phyloP scores from a whole-genome alignment of 2,113 vertebrate species.

The Oreochromis tanganicae region DNA sequence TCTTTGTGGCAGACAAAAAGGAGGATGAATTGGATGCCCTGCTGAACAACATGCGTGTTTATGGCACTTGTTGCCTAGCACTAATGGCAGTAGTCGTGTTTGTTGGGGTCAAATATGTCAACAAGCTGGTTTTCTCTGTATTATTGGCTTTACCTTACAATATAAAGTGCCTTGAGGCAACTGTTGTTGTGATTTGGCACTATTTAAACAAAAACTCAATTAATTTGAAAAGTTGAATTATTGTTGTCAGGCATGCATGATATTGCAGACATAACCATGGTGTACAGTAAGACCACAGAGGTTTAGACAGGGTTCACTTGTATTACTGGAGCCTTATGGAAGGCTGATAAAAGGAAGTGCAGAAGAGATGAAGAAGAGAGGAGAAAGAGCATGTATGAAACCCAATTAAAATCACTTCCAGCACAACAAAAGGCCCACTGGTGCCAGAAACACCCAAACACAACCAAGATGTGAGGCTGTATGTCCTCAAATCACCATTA shows the following conservation, averaged over 20 bases:
- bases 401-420: slow-evolving; percentile 25
- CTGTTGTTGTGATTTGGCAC: background rate
- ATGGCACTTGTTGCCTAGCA: slow-evolving; percentile 83
- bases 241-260: background rate
- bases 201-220: background rate
- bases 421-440: background rate
- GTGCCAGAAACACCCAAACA: slow-evolving; percentile 5
- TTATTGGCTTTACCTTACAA: background rate
- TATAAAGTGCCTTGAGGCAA: background rate
- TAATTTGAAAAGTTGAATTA: background rate
- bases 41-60: slow-evolving; percentile 93
- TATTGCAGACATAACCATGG: background rate
- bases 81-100: slow-evolving; percentile 91
- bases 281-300: background rate
- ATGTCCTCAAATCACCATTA: background rate
- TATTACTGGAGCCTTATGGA: background rate
- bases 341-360: background rate
- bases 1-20: slow-evolving; percentile 74
- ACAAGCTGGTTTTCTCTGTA: slow-evolving; percentile 74
- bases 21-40: slow-evolving; percentile 69
- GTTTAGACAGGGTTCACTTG: background rate
- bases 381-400: background rate
- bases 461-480: background rate
- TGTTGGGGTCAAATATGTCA: slow-evolving; percentile 95
- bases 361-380: background rate